Evolutionary conservation across 2,797 vertebrate species (phyloP).

Genomic region (Sparus aurata): DNA sequence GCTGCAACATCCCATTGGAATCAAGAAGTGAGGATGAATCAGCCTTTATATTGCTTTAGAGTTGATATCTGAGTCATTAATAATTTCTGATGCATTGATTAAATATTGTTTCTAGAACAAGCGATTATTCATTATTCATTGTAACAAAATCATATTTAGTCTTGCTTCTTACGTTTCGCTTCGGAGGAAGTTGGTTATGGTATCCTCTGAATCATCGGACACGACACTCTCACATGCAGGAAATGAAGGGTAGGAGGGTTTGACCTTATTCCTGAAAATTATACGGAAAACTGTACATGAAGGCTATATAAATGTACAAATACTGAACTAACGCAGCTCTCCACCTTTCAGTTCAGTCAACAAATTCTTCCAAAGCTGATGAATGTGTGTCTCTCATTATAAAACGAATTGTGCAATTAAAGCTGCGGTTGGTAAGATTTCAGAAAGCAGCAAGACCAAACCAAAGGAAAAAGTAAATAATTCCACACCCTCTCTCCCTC

Average conservation of each 20-base stretch:
- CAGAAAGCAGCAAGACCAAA: too few species aligned
- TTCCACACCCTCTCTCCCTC: too few species aligned
- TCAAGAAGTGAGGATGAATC: neutral
- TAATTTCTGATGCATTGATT: neutral
- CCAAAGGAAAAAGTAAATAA: too few species aligned
- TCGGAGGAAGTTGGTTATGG: neutral
- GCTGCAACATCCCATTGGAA: neutral
- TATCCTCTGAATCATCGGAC: neutral
- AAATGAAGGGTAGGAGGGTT: neutral
- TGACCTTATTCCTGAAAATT: too few species aligned
- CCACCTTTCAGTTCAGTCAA: neutral
- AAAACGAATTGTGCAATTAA: neutral
- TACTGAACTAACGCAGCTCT: neutral
- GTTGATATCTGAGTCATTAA: neutral
- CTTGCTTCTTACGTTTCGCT: neutral
- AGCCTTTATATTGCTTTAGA: neutral
- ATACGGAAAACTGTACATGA: too few species aligned
- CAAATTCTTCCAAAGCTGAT: neutral
- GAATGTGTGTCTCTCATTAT: neutral
- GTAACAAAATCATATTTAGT: neutral
- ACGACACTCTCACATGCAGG: neutral
- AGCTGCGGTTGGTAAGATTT: too few species aligned
- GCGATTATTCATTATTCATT: neutral
- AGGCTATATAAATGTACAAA: neutral
- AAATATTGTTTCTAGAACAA: neutral